These are phyloP conservation scores for Microcebus tavaratra DNA, from an alignment of 2,113 vertebrate species.

Conservation along the genomic window DNA sequence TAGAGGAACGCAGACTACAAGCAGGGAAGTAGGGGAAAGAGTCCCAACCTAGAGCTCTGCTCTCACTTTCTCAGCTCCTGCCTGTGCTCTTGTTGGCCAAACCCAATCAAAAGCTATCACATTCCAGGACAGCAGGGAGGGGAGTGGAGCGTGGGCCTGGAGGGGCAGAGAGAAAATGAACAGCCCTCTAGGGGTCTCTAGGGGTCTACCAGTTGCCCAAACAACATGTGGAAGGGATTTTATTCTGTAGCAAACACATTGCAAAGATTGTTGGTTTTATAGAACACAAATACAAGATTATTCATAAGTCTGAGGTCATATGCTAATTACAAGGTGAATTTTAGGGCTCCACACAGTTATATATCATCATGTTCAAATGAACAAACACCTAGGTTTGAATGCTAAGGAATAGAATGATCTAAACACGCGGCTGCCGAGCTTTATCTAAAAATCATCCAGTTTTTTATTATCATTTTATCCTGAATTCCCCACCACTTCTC, in stretches of 20 bases:
- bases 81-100: background rate
- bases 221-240: background rate
- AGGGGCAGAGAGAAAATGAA: background rate
- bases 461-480: background rate
- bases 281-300: background rate
- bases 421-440: background rate
- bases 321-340: background rate
- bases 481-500: background rate
- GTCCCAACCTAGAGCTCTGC: too few relatives aligned
- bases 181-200: background rate
- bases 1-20: background rate
- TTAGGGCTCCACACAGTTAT: background rate
- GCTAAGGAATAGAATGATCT: background rate
- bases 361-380: background rate
- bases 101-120: background rate
- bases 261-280: background rate
- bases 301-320: background rate
- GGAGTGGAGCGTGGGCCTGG: background rate
- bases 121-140: background rate
- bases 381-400: background rate
- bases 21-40: background rate
- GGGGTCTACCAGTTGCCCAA: background rate
- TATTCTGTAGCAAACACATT: background rate
- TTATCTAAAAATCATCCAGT: background rate
- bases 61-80: background rate